Base-by-base conservation (phyloP, 2,888 invertebrate species). In the Alcis repandata region DNA sequence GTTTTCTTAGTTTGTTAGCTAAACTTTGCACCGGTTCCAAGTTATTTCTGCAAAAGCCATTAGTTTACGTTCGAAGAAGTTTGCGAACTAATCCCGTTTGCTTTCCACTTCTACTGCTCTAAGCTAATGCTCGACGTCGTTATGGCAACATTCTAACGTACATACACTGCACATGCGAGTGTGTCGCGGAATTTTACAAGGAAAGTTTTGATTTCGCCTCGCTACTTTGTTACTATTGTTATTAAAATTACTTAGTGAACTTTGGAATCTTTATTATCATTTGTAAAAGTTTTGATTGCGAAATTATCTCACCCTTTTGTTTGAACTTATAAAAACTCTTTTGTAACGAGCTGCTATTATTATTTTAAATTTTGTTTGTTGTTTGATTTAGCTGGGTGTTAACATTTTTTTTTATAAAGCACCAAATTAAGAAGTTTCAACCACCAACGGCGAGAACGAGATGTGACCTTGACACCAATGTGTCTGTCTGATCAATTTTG, bases 61-160 rank as follows among this genome's bases (percentile, higher is more conserved):
- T n/a, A n/a, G n/a, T n/a, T n/a, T 46, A 38, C 45, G 59, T 66
- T 66, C 10, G 40, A 63, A 63, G 60, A 66, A 66, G 59, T 63
- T 59, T 66, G 53, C 59, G 57, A 68, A 68, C 70, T 70, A 68
- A 68, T 63, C 46, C 59, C 59, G 59, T 66, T 67, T 61, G 36
- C 53, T 53, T 69, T 57, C 58, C 53, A 65, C 52, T 67, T 57
- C 51, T 40, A 67, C 56, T 56, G 64, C 32, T 49, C 41, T 51
- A 48, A 67, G 46, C 43, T 64, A 61, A 57, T 59, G 60, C 48
- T 22, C 33, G 40, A 57, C 33, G 49, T 63, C 63, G 63, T 68
- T 52, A 62, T 36, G 45, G 51, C 56, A 46, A 64, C 64, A 57
- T 67, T 59, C 48, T 62, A 58, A 64, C 57, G 52, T 17, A 56